Conservation (phyloP, 2,113 vertebrate species). For the Gadus macrocephalus region DNA sequence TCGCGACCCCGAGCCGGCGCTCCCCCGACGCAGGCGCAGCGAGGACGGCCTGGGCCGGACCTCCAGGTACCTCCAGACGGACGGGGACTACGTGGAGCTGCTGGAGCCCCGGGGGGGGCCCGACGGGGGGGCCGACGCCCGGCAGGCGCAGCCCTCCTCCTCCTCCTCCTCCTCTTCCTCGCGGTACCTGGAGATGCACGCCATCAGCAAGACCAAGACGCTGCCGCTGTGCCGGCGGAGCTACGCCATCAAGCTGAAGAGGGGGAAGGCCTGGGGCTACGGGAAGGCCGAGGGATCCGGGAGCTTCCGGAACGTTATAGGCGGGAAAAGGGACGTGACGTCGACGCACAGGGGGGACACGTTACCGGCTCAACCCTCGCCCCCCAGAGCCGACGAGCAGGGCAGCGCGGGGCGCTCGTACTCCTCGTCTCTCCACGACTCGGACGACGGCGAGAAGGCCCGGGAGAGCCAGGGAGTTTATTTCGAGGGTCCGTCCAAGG, state of each 20-base stretch:
- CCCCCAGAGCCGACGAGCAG: slow-evolving; percentile 31
- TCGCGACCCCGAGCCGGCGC: slow-evolving; percentile 35
- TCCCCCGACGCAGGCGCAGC: slow-evolving; percentile 54
- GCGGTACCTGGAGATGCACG: slow-evolving; percentile 73
- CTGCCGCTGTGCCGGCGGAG: slow-evolving; percentile 75
- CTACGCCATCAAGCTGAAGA: slow-evolving; percentile 75
- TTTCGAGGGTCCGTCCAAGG: slow-evolving; percentile 55
- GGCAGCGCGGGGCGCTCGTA: slow-evolving; percentile 39
- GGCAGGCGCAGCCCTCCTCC: slow-evolving; percentile 26
- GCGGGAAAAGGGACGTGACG: slow-evolving; percentile 39
- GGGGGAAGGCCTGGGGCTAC: slow-evolving; percentile 76
- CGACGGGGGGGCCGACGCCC: slow-evolving; percentile 65
- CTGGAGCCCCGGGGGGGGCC: slow-evolving; percentile 77
- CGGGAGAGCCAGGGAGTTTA: slow-evolving; percentile 35
- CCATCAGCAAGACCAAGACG: slow-evolving; percentile 77
- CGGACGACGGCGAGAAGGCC: slow-evolving; percentile 50
- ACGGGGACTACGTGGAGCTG: slow-evolving; percentile 81
- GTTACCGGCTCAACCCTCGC: slow-evolving; percentile 31
- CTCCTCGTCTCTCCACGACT: slow-evolving; percentile 46
- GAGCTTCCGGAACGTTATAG: slow-evolving; percentile 44
- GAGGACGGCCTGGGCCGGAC: slow-evolving; percentile 57
- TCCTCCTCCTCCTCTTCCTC: too few species aligned
- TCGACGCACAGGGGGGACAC: slow-evolving; percentile 36
- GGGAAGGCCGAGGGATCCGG: slow-evolving; percentile 60
- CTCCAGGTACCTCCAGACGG: slow-evolving; percentile 46